Evolutionary conservation across 1,140 invertebrate species (phyloP).

Genomic region (Bombus polaris): DNA sequence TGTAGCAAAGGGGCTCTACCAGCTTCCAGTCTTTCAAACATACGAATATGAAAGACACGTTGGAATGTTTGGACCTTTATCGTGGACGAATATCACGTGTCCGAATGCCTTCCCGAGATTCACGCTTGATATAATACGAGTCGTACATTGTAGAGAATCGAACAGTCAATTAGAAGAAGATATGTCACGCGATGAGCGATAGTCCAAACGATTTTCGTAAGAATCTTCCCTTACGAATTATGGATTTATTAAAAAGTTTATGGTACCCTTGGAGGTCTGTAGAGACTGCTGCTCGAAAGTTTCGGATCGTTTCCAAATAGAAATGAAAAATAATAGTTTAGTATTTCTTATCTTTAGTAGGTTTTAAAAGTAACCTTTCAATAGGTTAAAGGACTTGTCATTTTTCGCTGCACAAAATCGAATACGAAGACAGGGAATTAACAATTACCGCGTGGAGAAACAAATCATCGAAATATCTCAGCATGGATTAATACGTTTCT

Average conservation of each 20-base stretch:
- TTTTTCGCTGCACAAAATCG: no score
- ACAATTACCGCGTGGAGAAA: no score
- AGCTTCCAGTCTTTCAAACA: slow-evolving; percentile 52
- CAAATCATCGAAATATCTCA: not conserved
- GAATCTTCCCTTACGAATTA: not conserved
- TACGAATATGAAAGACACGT: slow-evolving; percentile 26
- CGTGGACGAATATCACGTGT: slow-evolving; percentile 30
- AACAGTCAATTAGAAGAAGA: not conserved
- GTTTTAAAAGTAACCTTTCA: no score
- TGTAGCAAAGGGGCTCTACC: slow-evolving; percentile 21
- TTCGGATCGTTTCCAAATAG: no score
- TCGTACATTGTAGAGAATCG: not conserved
- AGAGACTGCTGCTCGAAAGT: no score
- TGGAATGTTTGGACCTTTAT: slow-evolving; percentile 45
- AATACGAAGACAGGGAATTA: no score
- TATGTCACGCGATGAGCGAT: no score
- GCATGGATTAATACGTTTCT: not conserved
- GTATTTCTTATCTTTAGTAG: no score
- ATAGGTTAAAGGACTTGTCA: no score
- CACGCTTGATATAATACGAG: not conserved
- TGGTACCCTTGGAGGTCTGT: not conserved
- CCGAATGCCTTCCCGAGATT: slow-evolving; percentile 37
- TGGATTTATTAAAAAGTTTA: not conserved
- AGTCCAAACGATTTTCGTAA: not conserved
- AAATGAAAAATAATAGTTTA: no score